Evolutionary conservation across 2,888 invertebrate genomes (phyloP).

Genomic region (Hetaerina titia): DNA sequence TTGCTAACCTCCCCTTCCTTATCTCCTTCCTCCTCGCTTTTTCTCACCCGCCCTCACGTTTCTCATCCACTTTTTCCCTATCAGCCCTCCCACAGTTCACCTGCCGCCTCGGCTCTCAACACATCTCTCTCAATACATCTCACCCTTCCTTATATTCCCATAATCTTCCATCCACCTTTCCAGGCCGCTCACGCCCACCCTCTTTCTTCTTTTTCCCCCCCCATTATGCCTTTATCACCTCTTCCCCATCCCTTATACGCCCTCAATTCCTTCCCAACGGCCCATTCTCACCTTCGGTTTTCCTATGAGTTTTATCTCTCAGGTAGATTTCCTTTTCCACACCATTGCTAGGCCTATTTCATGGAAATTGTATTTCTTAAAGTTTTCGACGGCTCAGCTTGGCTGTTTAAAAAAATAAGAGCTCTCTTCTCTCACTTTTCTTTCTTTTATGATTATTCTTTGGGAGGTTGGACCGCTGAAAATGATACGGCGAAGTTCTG

Average conservation of each 20-base stretch:
- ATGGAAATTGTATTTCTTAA: slow-evolving; percentile 30
- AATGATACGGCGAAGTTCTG: slow-evolving; percentile 8
- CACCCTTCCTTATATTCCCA: background rate
- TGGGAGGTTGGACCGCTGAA: background rate
- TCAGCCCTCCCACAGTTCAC: background rate
- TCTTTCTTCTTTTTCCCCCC: background rate
- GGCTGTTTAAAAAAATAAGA: background rate
- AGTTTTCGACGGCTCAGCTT: background rate
- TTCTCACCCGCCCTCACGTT: background rate
- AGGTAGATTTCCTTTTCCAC: slow-evolving; percentile 4
- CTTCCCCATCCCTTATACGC: background rate
- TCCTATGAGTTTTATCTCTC: slow-evolving; percentile 12
- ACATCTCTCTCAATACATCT: slow-evolving; percentile 32
- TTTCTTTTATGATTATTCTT: slow-evolving; percentile 21
- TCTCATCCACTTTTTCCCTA: slow-evolving; percentile 19
- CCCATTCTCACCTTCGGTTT: slow-evolving; percentile 27
- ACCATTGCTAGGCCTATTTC: background rate
- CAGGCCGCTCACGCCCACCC: background rate
- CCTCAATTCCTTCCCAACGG: background rate
- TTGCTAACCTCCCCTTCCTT: background rate
- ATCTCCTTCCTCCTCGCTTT: background rate
- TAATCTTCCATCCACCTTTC: background rate
- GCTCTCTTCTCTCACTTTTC: background rate
- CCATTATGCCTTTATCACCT: background rate
- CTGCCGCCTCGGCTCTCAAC: background rate